Conservation (phyloP, 1,140 invertebrate genomes). For the Drosophila littoralis region DNA sequence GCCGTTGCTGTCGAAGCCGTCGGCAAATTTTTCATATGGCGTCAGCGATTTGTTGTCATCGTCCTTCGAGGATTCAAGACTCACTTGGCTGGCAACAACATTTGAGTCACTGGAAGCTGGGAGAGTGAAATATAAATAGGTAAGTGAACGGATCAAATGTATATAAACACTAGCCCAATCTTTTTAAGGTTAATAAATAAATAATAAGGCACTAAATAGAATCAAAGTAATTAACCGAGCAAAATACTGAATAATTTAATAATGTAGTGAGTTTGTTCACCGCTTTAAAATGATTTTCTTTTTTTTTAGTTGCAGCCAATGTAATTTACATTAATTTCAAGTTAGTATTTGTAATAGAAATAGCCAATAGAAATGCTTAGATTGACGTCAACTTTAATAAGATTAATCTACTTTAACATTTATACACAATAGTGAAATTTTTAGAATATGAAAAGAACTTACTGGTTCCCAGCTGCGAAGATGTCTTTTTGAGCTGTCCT, state of each 20-base stretch:
- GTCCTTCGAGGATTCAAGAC: conserved; percentile 67
- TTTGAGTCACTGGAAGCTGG: conserved; percentile 60
- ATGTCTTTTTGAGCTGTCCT: conserved; percentile 65
- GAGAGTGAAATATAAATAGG: background rate
- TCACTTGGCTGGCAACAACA: conserved; percentile 55
- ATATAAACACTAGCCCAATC: background rate
- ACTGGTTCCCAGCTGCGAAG: conserved; percentile 65
- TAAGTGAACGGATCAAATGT: background rate
- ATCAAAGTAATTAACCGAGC: background rate
- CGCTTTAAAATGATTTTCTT: background rate
- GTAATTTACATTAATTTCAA: background rate
- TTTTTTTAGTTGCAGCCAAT: no score
- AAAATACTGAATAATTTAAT: background rate
- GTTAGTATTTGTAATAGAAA: background rate
- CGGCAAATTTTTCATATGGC: conserved; percentile 76
- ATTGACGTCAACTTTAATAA: no score
- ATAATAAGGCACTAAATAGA: background rate
- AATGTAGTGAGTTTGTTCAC: no score
- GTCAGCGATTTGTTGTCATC: conserved; percentile 76
- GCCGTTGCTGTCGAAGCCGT: conserved; percentile 79
- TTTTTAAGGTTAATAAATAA: background rate
- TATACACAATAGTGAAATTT: no score
- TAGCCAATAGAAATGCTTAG: background rate
- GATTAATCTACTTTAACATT: no score
- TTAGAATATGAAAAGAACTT: conserved; percentile 11